Evolutionary conservation across 2,888 invertebrate genomes (phyloP), one percentile per base, ranked within the genome.

Genomic region (Andricus quercusramuli): DNA sequence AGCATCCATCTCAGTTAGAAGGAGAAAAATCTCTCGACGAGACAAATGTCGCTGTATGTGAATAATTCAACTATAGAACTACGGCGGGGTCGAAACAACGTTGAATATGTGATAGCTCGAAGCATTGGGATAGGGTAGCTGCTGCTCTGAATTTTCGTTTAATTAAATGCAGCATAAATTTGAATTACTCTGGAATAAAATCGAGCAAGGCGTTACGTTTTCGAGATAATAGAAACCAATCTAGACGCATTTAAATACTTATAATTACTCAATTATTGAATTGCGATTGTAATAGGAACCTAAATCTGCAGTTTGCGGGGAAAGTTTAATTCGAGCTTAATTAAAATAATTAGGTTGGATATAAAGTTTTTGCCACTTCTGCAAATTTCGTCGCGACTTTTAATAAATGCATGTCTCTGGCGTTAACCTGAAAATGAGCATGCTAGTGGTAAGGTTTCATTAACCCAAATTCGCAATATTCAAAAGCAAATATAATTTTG

Each of bases 131-230:
- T 44, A 47, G 68, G 44, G 11, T 17, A 17, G 13, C 44, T 68
- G 13, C 44, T 68, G 47, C 47, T 68, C 68, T 68, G 47, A 47
- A 68, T 47, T 68, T 68, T 68, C 68, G 17, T 68, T 44, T 68
- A 68, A 68, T 68, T 68, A 68, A 68, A 25, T 68, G 47, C 44
- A 68, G 44, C 37, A 68, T 67, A 68, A 68, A 68, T 68, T 44
- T 68, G 25, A 68, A 68, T 68, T 47, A 68, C 44, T 44, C 41
- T 44, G 6, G 47, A 44, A 67, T 68, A 68, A 68, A 68, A 44
- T 47, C 1, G 17, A 17, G 25, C 44, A 44, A 68, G 25, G 68
- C 41, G 22, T 22, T 68, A 25, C 44, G 17, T 6, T 17, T 17
- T 47, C 47, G 47, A 5, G 17, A 47, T 47, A 47, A 47, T 47